Percentiles rank a stretch among this genome's conserved stretches.
Conservation (phyloP, 2,888 invertebrate genomes). For the Tortricodes alternella region DNA sequence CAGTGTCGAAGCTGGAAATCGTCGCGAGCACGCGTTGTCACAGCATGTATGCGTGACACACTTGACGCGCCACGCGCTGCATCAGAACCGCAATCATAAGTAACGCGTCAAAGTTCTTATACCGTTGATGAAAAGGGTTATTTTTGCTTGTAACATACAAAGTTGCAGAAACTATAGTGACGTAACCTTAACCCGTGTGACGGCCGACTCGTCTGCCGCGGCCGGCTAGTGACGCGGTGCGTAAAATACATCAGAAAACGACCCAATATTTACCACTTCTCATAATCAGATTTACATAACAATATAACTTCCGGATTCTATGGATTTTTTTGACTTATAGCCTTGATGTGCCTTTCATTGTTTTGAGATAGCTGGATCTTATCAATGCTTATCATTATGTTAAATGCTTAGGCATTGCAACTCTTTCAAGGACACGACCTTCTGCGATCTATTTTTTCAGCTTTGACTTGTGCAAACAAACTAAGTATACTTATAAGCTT, state of each 20-base stretch:
- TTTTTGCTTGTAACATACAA: too few species aligned
- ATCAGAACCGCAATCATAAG: too few species aligned
- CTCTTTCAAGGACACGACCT: not conserved
- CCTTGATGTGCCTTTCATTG: not conserved
- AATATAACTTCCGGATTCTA: constrained; percentile 30
- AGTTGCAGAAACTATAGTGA: too few species aligned
- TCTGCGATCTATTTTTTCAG: too few species aligned
- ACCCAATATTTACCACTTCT: constrained; percentile 40
- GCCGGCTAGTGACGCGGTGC: constrained; percentile 33
- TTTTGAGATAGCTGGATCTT: not conserved
- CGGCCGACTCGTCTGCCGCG: constrained; percentile 46
- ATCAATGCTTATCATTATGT: not conserved
- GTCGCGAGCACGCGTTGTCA: constrained; percentile 26
- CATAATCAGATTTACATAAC: constrained; percentile 30
- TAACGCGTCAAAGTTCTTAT: too few species aligned
- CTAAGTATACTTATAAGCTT: too few species aligned
- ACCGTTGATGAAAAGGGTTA: too few species aligned
- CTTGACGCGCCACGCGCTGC: constrained; percentile 22
- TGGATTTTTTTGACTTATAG: constrained; percentile 36
- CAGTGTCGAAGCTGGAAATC: constrained; percentile 20
- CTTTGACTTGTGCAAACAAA: too few species aligned
- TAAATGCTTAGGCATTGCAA: too few species aligned
- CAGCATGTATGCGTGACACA: constrained; percentile 34
- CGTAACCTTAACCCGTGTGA: constrained; percentile 56
- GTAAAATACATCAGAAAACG: constrained; percentile 37